A percentile compares a stretch with the other conserved stretches of the same genome.
phyloP scores from a whole-genome alignment of 2,113 vertebrate species.

The Candoia aspera region DNA sequence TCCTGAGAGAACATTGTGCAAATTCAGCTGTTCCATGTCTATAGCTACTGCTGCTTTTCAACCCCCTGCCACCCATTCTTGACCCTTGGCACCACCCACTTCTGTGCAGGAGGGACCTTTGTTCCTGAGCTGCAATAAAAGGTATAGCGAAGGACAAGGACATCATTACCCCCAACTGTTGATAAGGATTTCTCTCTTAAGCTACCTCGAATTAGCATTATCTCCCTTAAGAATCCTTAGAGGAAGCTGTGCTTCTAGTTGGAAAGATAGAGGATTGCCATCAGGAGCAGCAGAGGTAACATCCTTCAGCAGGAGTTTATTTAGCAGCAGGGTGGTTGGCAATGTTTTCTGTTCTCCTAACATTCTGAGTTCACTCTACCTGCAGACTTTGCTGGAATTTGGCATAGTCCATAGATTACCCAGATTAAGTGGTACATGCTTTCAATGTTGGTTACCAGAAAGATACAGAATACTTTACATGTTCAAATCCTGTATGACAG shows the following conservation, averaged over 20 bases:
- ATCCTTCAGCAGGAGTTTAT: background rate
- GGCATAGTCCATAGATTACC: background rate
- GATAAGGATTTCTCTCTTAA: background rate
- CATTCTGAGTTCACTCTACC: background rate
- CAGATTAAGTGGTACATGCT: background rate
- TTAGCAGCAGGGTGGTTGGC: background rate
- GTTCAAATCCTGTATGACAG: background rate
- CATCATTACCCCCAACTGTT: background rate
- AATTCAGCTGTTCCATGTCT: background rate
- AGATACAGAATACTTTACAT: background rate
- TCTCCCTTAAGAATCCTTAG: background rate
- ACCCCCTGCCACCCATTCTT: too few relatives aligned
- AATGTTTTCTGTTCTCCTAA: background rate
- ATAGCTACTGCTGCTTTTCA: background rate
- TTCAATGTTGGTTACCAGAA: background rate
- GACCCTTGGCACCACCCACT: background rate
- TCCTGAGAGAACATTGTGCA: background rate
- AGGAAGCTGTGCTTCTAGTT: background rate
- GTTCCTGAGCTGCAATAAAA: background rate
- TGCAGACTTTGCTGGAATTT: background rate
- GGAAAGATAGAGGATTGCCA: background rate
- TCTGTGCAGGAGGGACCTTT: background rate
- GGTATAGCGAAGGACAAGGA: conserved; percentile 1
- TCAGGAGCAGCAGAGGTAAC: background rate
- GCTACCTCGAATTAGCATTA: background rate